These are phyloP conservation scores for Drosophila silvestris DNA, from an alignment of 2,888 invertebrate species.

Conservation along the genomic window DNA sequence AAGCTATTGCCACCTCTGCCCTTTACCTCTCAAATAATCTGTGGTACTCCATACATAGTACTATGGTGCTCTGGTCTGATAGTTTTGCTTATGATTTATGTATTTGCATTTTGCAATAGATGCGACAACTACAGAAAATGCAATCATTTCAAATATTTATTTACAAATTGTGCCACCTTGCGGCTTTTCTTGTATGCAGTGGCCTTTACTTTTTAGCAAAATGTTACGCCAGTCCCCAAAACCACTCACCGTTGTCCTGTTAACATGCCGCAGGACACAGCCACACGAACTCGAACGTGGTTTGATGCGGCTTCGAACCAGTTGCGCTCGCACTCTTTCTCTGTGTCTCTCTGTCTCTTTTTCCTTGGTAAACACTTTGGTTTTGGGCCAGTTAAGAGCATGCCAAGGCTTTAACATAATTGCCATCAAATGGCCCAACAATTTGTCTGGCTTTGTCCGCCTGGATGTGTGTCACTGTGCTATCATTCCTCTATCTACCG, in stretches of 20 bases:
- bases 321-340: neutral
- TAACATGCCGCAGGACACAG: conserved; percentile 30
- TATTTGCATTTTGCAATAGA: conserved; percentile 45
- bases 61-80: neutral
- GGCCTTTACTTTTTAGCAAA: conserved; percentile 44
- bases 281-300: conserved; percentile 41
- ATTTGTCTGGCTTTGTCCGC: conserved; percentile 53
- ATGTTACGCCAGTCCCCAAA: conserved; percentile 10
- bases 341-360: neutral
- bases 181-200: conserved; percentile 36
- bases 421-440: conserved; percentile 59
- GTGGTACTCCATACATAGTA: neutral
- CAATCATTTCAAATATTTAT: conserved; percentile 63
- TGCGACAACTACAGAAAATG: conserved; percentile 37
- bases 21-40: neutral
- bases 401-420: conserved; percentile 51
- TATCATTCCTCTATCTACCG: conserved; percentile 9
- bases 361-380: conserved; percentile 24
- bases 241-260: conserved; percentile 7
- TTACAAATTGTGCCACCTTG: conserved; percentile 41
- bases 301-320: conserved; percentile 50
- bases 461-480: conserved; percentile 51
- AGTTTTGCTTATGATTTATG: conserved; percentile 50
- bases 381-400: conserved; percentile 46
- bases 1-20: conserved; percentile 13